A percentile compares a stretch with the other conserved stretches of the same genome.
Conservation (phyloP, 2,797 vertebrate species). For the Takifugu rubripes region DNA sequence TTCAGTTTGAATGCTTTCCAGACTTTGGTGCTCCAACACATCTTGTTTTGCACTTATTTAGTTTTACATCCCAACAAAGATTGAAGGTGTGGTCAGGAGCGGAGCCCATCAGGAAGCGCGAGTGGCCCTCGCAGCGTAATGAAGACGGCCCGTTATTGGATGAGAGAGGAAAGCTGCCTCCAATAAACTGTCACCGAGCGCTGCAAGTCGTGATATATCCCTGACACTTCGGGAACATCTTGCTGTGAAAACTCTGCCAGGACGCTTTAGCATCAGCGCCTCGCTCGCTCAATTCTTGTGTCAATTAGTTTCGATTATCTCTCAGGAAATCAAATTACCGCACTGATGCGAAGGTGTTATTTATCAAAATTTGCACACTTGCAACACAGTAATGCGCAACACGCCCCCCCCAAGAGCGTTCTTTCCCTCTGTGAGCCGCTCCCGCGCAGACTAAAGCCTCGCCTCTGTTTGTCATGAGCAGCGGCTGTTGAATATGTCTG, state of each 20-base stretch:
- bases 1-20: too few species aligned
- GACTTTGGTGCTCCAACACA: too few species aligned
- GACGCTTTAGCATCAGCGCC: slow-evolving; percentile 37
- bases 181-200: slow-evolving; percentile 15
- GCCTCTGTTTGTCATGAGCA: slow-evolving; percentile 32
- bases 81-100: slow-evolving; percentile 2
- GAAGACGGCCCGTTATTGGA: slow-evolving; percentile 18
- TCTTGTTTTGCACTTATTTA: too few species aligned
- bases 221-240: slow-evolving; percentile 28
- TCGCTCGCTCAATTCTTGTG: slow-evolving; percentile 49
- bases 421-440: slow-evolving; percentile 4
- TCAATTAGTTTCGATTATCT: slow-evolving; percentile 64
- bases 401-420: slow-evolving; percentile 1
- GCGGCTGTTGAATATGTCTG: slow-evolving; percentile 54
- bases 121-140: slow-evolving; percentile 2
- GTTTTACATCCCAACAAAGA: too few species aligned
- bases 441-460: slow-evolving; percentile 12
- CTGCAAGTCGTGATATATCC: slow-evolving; percentile 26
- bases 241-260: slow-evolving; percentile 31
- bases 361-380: slow-evolving; percentile 60
- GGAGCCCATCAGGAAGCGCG: slow-evolving; percentile 4
- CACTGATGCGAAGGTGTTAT: slow-evolving; percentile 55
- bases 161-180: slow-evolving; percentile 16
- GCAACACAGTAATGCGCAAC: slow-evolving; percentile 52
- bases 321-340: slow-evolving; percentile 62